Percentiles rank a stretch among this genome's conserved stretches.
Conservation (phyloP, 2,888 invertebrate genomes). For the Patella caerulea region DNA sequence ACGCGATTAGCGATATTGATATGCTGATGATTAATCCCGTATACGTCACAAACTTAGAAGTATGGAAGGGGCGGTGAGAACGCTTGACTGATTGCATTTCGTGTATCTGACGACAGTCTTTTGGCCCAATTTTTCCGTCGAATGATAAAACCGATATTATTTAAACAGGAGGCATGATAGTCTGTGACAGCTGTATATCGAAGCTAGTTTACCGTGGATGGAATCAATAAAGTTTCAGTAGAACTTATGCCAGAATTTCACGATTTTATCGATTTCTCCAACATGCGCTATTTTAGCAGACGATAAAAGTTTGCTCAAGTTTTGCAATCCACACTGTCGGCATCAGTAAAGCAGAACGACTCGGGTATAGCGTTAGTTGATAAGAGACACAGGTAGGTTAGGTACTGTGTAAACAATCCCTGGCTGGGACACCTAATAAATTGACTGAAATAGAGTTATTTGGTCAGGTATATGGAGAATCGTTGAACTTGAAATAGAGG, state of each 20-base stretch:
- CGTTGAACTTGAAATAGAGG: not conserved
- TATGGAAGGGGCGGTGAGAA: not conserved
- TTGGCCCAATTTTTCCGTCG: not conserved
- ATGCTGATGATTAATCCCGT: too few species aligned
- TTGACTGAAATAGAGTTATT: slow-evolving; percentile 9
- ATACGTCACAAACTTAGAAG: too few species aligned
- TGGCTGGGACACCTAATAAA: slow-evolving; percentile 5
- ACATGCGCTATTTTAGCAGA: slow-evolving; percentile 8
- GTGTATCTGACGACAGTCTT: not conserved
- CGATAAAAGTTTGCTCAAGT: slow-evolving; percentile 7
- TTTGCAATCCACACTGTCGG: not conserved
- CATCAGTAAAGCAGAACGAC: not conserved
- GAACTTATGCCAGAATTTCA: slow-evolving; percentile 9
- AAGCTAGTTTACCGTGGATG: not conserved
- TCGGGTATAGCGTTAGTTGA: slow-evolving; percentile 7
- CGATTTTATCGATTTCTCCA: slow-evolving; percentile 2
- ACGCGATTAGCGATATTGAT: too few species aligned
- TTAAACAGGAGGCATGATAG: slow-evolving; percentile 19
- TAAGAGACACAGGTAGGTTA: slow-evolving; percentile 9
- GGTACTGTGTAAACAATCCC: slow-evolving; percentile 10
- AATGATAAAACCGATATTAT: not conserved
- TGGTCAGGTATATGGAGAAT: slow-evolving; percentile 9
- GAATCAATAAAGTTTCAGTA: slow-evolving; percentile 12
- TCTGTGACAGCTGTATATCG: slow-evolving; percentile 19
- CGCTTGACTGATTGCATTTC: slow-evolving; percentile 11